phyloP scores from a whole-genome alignment of 2,797 vertebrate species.

The Capromys pilorides region DNA sequence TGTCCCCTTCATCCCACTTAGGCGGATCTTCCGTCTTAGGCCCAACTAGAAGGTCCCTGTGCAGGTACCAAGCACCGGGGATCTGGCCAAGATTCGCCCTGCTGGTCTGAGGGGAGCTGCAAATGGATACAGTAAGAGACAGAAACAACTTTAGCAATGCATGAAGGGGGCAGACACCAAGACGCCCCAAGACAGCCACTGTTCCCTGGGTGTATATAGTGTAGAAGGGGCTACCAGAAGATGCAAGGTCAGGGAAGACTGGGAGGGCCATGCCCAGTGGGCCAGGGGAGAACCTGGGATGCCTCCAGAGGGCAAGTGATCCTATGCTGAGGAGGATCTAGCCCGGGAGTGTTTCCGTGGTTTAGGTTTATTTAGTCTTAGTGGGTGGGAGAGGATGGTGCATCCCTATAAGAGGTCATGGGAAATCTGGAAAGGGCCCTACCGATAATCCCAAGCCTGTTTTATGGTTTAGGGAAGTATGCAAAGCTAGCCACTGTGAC shows the following conservation, averaged over 20 bases:
- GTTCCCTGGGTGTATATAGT: no score
- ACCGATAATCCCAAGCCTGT: no score
- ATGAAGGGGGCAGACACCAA: not conserved
- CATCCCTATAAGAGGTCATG: no score
- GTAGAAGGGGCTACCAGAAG: no score
- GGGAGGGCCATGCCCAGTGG: no score
- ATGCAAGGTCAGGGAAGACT: not conserved
- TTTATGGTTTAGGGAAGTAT: no score
- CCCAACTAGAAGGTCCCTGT: not conserved
- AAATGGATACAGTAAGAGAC: not conserved
- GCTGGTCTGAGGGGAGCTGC: not conserved
- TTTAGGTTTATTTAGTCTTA: not conserved
- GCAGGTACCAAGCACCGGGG: not conserved
- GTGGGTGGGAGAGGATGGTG: not conserved
- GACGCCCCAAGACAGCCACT: no score
- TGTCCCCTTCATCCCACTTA: not conserved
- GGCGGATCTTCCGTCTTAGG: no score
- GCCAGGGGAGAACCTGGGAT: not conserved
- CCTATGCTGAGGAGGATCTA: not conserved
- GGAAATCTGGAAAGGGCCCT: no score
- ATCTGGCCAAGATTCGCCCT: not conserved
- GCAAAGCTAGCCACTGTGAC: no score
- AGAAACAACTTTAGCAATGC: not conserved
- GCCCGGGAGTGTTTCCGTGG: not conserved
- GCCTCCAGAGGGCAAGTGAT: no score